phyloP scores from a whole-genome alignment of 2,888 invertebrate species.

The Tenthredo scrophulariae region DNA sequence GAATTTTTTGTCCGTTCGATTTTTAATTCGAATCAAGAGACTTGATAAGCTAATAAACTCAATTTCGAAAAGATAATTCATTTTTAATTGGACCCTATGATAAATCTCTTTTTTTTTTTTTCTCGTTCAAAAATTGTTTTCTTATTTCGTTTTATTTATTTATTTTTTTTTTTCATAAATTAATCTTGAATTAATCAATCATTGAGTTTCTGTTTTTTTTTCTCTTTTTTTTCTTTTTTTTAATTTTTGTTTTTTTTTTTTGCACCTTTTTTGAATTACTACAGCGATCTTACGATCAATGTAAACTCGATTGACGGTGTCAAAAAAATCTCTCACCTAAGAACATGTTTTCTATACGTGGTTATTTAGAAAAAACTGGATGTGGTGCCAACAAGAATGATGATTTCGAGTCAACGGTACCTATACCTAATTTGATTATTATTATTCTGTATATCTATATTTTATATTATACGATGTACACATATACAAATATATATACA shows the following conservation, averaged over 20 bases:
- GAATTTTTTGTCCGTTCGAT: not conserved
- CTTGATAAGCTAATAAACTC: too few relatives aligned
- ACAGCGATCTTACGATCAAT: not conserved
- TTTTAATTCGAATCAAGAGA: not conserved
- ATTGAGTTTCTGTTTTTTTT: not conserved
- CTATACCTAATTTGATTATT: not conserved
- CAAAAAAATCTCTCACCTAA: not conserved
- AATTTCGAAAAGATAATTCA: too few relatives aligned
- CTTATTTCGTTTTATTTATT: not conserved
- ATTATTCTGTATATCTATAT: not conserved
- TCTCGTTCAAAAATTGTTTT: not conserved
- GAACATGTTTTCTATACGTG: not conserved
- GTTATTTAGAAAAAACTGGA: not conserved
- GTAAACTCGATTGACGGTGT: not conserved
- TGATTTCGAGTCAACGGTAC: not conserved
- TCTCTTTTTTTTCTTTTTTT: not conserved
- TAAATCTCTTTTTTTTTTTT: not conserved
- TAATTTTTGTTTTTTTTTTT: not conserved
- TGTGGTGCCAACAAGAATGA: not conserved
- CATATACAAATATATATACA: too few relatives aligned
- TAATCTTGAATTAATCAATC: not conserved
- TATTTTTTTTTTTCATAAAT: not conserved
- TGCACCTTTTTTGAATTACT: not conserved
- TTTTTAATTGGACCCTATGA: not conserved
- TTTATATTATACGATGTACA: too few relatives aligned